Evolutionary conservation across 2,888 invertebrate species (phyloP).

Genomic region (Sphaeridia pumilis): DNA sequence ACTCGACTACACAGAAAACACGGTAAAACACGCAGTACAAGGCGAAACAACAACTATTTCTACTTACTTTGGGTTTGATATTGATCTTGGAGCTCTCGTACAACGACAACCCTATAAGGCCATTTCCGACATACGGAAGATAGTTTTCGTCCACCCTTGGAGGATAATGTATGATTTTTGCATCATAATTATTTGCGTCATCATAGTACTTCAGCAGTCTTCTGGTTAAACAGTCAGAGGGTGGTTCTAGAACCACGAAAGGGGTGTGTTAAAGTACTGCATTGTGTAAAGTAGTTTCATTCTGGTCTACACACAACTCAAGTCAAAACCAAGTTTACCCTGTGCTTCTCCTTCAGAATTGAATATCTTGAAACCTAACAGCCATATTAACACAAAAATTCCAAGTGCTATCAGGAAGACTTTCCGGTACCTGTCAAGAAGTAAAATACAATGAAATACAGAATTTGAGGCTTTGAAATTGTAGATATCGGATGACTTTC

Average conservation of each 20-base stretch:
- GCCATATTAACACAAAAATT: constrained; percentile 49
- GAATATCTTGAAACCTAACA: constrained; percentile 52
- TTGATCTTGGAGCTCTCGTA: constrained; percentile 53
- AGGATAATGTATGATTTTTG: constrained; percentile 51
- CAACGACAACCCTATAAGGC: constrained; percentile 54
- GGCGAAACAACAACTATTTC: neutral
- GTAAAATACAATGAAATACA: no score
- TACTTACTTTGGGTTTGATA: constrained; percentile 44
- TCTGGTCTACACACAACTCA: no score
- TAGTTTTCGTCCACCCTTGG: constrained; percentile 49
- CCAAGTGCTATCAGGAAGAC: constrained; percentile 46
- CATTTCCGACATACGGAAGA: constrained; percentile 65
- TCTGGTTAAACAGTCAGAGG: constrained; percentile 55
- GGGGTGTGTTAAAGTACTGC: no score
- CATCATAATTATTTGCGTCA: constrained; percentile 54
- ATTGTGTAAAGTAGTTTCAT: constrained; percentile 3
- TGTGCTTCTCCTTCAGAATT: constrained; percentile 42
- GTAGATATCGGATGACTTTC: no score
- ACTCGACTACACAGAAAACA: no score
- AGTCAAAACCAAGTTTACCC: no score
- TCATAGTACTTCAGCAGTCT: constrained; percentile 51
- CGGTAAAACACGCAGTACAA: no score
- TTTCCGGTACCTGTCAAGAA: constrained; percentile 37
- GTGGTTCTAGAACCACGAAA: constrained; percentile 40
- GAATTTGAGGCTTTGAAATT: no score